Evolutionary conservation across 2,797 vertebrate genomes (phyloP).

Genomic region (Poeciliopsis paucimaculata): DNA sequence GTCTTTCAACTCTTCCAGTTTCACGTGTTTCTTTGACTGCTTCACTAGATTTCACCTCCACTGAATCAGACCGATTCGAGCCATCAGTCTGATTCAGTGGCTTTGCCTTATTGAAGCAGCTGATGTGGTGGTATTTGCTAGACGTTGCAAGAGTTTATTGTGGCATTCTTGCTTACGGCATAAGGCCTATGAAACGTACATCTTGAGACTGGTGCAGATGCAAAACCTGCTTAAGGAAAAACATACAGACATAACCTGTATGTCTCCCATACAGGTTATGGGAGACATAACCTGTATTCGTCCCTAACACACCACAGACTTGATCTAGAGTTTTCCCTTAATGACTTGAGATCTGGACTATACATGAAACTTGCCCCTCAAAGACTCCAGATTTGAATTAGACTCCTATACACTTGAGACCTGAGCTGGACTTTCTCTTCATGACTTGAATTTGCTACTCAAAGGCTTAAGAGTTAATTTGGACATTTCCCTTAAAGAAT

Average conservation of each 20-base stretch:
- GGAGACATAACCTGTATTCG: background rate
- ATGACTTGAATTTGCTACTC: background rate
- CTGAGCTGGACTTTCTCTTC: background rate
- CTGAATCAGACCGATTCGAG: background rate
- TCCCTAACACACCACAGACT: background rate
- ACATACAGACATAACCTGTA: background rate
- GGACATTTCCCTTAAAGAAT: background rate
- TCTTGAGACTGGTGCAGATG: background rate
- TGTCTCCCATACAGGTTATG: no score
- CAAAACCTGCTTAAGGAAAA: background rate
- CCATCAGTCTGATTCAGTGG: no score
- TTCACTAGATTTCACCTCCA: background rate
- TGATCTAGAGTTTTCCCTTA: background rate
- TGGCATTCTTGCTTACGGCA: background rate
- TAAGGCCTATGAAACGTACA: background rate
- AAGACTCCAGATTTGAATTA: background rate
- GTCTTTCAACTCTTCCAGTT: background rate
- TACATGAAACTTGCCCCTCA: background rate
- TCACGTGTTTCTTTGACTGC: background rate
- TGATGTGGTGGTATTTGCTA: background rate
- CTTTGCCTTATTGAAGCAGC: no score
- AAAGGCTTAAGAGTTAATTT: background rate
- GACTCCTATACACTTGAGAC: background rate
- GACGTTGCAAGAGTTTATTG: background rate
- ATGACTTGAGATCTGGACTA: background rate